phyloP scores from a whole-genome alignment of 2,113 vertebrate genomes.

The Poeciliopsis turrubarensis region DNA sequence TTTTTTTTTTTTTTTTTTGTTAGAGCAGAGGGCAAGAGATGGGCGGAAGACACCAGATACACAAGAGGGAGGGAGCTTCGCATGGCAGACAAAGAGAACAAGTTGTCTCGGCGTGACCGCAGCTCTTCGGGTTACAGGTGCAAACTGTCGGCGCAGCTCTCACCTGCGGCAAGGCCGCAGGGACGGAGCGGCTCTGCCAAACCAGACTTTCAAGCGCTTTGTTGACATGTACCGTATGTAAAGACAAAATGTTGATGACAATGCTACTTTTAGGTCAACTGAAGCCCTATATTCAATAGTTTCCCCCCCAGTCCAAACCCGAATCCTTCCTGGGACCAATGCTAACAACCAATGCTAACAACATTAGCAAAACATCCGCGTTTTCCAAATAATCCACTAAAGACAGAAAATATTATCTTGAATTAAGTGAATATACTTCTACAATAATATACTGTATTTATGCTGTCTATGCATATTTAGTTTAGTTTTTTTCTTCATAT shows the following conservation, averaged over 20 bases:
- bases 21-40: conserved; percentile 14
- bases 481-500: too few relatives aligned
- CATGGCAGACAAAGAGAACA: conserved; percentile 44
- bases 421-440: too few relatives aligned
- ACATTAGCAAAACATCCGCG: too few relatives aligned
- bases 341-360: too few relatives aligned
- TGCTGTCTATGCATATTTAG: too few relatives aligned
- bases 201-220: not conserved
- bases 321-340: too few relatives aligned
- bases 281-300: not conserved
- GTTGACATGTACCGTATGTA: conserved; percentile 1
- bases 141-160: conserved; percentile 21
- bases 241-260: conserved; percentile 20
- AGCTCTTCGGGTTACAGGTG: conserved; percentile 61
- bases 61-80: conserved; percentile 33
- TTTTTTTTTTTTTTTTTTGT: conserved; percentile 30
- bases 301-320: too few relatives aligned
- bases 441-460: too few relatives aligned
- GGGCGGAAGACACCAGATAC: conserved; percentile 51
- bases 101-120: conserved; percentile 51
- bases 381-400: too few relatives aligned
- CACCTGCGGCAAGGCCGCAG: conserved; percentile 22
- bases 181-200: conserved; percentile 23
- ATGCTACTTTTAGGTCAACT: not conserved
- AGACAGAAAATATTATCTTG: too few relatives aligned